Conservation (phyloP, 2,113 vertebrate genomes). For the Carollia perspicillata region DNA sequence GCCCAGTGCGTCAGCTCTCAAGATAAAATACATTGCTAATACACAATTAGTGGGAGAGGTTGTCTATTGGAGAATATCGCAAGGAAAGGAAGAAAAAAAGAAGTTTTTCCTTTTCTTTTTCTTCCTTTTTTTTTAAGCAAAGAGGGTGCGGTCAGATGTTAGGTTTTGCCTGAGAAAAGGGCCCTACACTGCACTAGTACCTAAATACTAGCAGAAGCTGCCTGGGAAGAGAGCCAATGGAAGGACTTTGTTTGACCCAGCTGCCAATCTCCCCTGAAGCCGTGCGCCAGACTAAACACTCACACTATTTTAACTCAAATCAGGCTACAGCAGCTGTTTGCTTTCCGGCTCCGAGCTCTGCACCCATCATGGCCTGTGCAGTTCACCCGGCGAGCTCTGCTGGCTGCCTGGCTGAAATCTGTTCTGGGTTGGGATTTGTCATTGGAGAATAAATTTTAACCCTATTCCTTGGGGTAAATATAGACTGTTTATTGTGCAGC, state of each 20-base stretch:
- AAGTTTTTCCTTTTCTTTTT: not conserved
- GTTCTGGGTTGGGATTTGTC: slow-evolving; percentile 73
- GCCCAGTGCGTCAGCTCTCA: slow-evolving; percentile 78
- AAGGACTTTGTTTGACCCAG: slow-evolving; percentile 95
- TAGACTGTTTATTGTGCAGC: not conserved
- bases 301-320: slow-evolving; percentile 89
- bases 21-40: slow-evolving; percentile 80
- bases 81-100: slow-evolving; percentile 80
- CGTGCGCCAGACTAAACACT: slow-evolving; percentile 96
- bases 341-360: slow-evolving; percentile 87
- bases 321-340: slow-evolving; percentile 93
- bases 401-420: slow-evolving; percentile 77
- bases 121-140: slow-evolving; percentile 61
- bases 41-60: slow-evolving; percentile 82
- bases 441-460: slow-evolving; percentile 57
- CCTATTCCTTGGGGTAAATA: slow-evolving; percentile 49
- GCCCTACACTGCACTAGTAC: slow-evolving; percentile 85
- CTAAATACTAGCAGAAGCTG: slow-evolving; percentile 91
- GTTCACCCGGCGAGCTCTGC: slow-evolving; percentile 79
- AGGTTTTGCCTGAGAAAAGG: slow-evolving; percentile 87
- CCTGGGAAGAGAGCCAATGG: slow-evolving; percentile 89
- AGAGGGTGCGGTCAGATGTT: slow-evolving; percentile 89
- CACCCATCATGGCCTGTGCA: slow-evolving; percentile 83
- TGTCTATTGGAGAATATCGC: slow-evolving; percentile 82
- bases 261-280: slow-evolving; percentile 95